A percentile compares a stretch with the other conserved stretches of the same genome.
phyloP scores from a whole-genome alignment of 2,113 vertebrate species.

The Aspiorhynchus laticeps region DNA sequence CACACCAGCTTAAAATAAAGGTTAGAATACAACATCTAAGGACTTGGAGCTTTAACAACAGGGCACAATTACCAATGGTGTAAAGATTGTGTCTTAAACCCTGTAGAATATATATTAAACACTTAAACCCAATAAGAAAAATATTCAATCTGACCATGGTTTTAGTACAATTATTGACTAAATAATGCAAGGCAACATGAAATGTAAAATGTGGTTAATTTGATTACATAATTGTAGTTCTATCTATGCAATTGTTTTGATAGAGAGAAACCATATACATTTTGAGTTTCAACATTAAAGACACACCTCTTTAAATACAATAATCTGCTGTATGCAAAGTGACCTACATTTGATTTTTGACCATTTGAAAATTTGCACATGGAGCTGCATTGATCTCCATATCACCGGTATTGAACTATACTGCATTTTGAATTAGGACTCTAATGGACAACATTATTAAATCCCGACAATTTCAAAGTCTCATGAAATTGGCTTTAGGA shows the following conservation, averaged over 20 bases:
- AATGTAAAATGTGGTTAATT: not conserved
- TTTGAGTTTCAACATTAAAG: not conserved
- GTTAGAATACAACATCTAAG: constrained; percentile 17
- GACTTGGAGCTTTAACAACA: not conserved
- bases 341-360: no score
- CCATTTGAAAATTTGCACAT: not conserved
- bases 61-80: not conserved
- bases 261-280: not conserved
- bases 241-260: no score
- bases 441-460: no score
- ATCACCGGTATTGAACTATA: not conserved
- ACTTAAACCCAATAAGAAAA: not conserved
- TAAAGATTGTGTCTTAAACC: not conserved
- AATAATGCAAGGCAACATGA: not conserved
- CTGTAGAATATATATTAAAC: not conserved
- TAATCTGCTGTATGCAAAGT: not conserved
- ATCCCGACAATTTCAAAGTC: not conserved
- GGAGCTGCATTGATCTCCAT: not conserved
- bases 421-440: no score
- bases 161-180: not conserved
- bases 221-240: not conserved
- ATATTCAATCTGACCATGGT: not conserved
- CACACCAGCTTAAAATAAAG: not conserved
- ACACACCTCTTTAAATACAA: not conserved
- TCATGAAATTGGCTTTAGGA: not conserved